Base-by-base conservation (phyloP, 2,797 vertebrate genomes). In the Ctenochaetus hawaiiensis region DNA sequence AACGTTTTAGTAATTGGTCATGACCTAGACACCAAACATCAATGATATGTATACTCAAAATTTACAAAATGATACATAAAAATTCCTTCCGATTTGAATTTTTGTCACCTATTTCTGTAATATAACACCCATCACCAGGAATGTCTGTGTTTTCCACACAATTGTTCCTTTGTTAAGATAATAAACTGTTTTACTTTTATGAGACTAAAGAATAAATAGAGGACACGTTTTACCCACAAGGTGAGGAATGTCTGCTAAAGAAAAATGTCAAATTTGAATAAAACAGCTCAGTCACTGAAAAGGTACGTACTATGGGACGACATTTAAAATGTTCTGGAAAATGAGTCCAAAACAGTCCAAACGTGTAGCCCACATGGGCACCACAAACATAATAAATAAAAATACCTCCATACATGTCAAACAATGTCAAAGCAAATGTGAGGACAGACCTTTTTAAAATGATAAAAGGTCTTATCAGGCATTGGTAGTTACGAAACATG, bases 161-260 rank as follows among this genome's bases (percentile, higher is more conserved):
- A 12, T 57, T 61, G 30, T 52, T 78, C 11, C 3, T n/a, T 68
- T 74, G 59, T 2, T 64, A 18, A 22, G 37, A 44, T 39, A 18
- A 45, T 58, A 54, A 52, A 12, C 30, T 37, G 44, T 61, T 48
- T 74, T n/a, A 65, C 39, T 69, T 65, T 73, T 14, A 6, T 2
- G 23, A 62, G 3, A 18, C 30, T 34, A 5, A 34, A 34, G 30
- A 34, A 34, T 34, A 34, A 34, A 34, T 34, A 34, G 6, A 34
- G 30, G 6, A 34, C 30, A 34, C 30, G 6, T 34, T 34, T 34
- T 6, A 6, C 6, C 30, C 30, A 34, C 30, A 34, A 6, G 30
- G 30, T 34, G 30, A 34, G 30, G 30, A 34, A 34, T 1, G 6
- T 34, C 30, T 34, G 30, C 30, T 34, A 34, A 34, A 34, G 30